Percentiles rank a stretch among this genome's conserved stretches.
Evolutionary conservation across 2,797 vertebrate species (phyloP).

Genomic region (Mormyrus proboscirostris): DNA sequence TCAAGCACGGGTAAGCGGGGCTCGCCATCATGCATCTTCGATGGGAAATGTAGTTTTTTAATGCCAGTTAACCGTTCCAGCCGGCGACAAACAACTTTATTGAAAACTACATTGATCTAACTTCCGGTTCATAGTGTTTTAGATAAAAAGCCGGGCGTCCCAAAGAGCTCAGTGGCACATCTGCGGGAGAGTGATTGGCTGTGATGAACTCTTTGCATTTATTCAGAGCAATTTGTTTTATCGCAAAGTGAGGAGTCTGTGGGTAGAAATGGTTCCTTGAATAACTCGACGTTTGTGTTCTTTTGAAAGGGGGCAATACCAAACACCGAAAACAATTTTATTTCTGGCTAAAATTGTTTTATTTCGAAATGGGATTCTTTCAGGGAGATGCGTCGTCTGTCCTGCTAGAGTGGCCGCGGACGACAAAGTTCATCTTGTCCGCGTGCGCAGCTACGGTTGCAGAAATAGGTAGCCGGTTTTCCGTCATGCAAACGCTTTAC

Average conservation of each 20-base stretch:
- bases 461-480: conserved; percentile 64
- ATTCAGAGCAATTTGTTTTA: not conserved
- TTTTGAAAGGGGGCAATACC: not conserved
- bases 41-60: not conserved
- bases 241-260: not conserved
- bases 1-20: not conserved
- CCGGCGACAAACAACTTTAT: not conserved
- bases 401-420: conserved; percentile 55
- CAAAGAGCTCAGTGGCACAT: not conserved
- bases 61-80: not conserved
- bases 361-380: conserved; percentile 13
- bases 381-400: conserved; percentile 44
- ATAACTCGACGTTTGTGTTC: not conserved
- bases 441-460: conserved; percentile 70
- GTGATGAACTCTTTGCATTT: not conserved
- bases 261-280: not conserved
- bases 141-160: not conserved
- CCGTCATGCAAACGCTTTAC: not conserved
- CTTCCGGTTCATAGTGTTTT: not conserved
- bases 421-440: conserved; percentile 69
- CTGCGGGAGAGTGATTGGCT: not conserved
- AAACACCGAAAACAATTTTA: not conserved
- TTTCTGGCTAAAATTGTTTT: not conserved
- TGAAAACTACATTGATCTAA: conserved; percentile 2
- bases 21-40: not conserved